Base-by-base conservation (phyloP, 2,888 invertebrate genomes). In the Papilio protenor region DNA sequence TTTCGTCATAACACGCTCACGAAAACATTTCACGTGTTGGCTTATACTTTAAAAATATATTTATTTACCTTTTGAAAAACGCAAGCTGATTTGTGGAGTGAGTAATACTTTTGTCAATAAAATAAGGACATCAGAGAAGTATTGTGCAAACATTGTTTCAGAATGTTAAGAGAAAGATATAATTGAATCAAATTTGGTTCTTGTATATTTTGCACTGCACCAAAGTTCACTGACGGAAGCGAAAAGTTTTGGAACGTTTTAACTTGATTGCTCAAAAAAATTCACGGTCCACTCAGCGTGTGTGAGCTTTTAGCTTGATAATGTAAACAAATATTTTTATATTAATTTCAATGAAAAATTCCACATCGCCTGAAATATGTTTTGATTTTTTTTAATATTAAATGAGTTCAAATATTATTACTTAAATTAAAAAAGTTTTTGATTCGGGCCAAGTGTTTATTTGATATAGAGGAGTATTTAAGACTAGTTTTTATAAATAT, bases 281-380 rank as follows among this genome's bases (percentile, higher is more conserved):
- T 45, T 69, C 66, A 45, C 66, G 45, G 66, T 69, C 45, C 66
- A 45, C 66, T 69, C 66, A n/a, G 45, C 40, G 66, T 69, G 14
- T 69, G 66, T 45, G 45, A 45, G 66, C 66, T 69, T 69, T 69
- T 69, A 69, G 66, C 66, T 69, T 69, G 45, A 69, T 69, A 69
- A 69, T 69, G 66, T 69, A 40, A 69, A 69, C 40, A 69, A 21
- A 69, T 69, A 69, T 40, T 45, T 69, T 45, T 69, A 69, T 69
- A 69, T 69, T 69, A 69, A 45, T 69, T 69, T 45, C n/a, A 45
- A 21, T 21, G 45, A 21, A 69, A 69, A 45, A 14, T 11, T 69
- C 45, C 21, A 45, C 45, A 69, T 69, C 66, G 45, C 14, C 2
- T n/a, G 21, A 69, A 69, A 4, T 69, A 69, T 16, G 45, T n/a